Base-by-base conservation (phyloP, 2,113 vertebrate species). In the Anser cygnoides region DNA sequence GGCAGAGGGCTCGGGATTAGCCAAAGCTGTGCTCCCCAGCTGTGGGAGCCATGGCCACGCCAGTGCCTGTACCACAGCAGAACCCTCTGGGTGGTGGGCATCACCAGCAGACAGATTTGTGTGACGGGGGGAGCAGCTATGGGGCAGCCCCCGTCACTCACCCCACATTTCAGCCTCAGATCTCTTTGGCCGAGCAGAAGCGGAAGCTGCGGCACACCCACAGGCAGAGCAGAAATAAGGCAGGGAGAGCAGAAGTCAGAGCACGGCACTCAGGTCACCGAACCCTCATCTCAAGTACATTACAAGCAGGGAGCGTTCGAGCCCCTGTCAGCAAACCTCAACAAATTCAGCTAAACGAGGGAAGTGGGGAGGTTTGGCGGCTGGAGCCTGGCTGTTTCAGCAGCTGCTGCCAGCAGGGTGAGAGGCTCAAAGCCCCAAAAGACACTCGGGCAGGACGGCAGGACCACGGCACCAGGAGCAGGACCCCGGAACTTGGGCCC, bases 21-120 rank as follows among this genome's bases (percentile, higher is more conserved):
- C 46, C 41, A 67, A 41, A 78, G 58, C 9, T 11, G 61, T 3
- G 3, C 43, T 68, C 11, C 33, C 44, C 49, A 49, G 0, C 4
- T 0, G 0, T 16, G 25, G 49, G n/a, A 84, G 22, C 17, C 52
- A 57, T 2, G 0, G 52, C 49, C 33, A 39, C 35, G n/a, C n/a
- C 37, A 67, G 57, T 1, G 0, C 77, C 74, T 49, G 12, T 0
- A 0, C 8, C 55, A 29, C 14, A 46, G 26, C 9, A 26, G 33
- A n/a, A 19, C 57, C 16, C 23, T 10, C 4, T 31, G 12, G 7
- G 5, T 31, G 10, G 10, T 29, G 29, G 73, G 41, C 71, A 82
- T 41, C 9, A 0, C 52, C 13, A 21, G 20, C 0, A 1, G 33
- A 3, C 61, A n/a, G 1, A 2, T 28, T n/a, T 46, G 11, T 50